A percentile compares a stretch with the other conserved stretches of the same genome.
Evolutionary conservation across 2,797 vertebrate genomes (phyloP).

Genomic region (Fundulus diaphanus): DNA sequence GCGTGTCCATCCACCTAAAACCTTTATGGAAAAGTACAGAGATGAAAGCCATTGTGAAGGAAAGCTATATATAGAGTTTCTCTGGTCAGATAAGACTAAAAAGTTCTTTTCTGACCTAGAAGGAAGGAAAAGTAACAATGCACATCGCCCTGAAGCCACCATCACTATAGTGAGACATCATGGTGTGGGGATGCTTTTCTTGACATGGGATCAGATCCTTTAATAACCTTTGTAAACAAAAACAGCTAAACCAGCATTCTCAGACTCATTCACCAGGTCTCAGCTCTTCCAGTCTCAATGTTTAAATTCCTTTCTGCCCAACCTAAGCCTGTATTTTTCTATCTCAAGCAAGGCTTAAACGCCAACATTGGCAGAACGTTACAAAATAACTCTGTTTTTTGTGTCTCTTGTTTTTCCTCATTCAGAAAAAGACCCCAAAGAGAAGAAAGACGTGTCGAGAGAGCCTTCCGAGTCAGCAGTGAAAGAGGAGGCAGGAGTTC

Average conservation of each 20-base stretch:
- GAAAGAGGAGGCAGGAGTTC: conserved; percentile 42
- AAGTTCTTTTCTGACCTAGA: no score
- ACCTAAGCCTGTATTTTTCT: not conserved
- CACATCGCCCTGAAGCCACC: no score
- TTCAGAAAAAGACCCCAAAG: conserved; percentile 63
- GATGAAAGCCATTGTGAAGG: not conserved
- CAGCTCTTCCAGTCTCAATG: not conserved
- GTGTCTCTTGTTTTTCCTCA: not conserved
- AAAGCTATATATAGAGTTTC: not conserved
- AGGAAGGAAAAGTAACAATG: no score
- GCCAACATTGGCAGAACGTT: not conserved
- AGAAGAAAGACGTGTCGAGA: conserved; percentile 57
- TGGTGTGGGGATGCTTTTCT: not conserved
- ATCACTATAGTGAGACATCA: not conserved
- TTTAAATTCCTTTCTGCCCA: not conserved
- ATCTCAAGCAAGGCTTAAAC: not conserved
- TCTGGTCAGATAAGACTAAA: no score
- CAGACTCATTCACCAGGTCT: not conserved
- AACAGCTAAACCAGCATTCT: not conserved
- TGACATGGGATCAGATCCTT: not conserved
- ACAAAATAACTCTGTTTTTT: not conserved
- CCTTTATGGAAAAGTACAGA: not conserved
- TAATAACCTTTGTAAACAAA: no score
- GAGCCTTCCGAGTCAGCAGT: conserved; percentile 36
- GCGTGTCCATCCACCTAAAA: not conserved